Percentiles rank a stretch among this genome's conserved stretches.
Evolutionary conservation across 2,113 vertebrate genomes (phyloP).

Genomic region (Numida meleagris): DNA sequence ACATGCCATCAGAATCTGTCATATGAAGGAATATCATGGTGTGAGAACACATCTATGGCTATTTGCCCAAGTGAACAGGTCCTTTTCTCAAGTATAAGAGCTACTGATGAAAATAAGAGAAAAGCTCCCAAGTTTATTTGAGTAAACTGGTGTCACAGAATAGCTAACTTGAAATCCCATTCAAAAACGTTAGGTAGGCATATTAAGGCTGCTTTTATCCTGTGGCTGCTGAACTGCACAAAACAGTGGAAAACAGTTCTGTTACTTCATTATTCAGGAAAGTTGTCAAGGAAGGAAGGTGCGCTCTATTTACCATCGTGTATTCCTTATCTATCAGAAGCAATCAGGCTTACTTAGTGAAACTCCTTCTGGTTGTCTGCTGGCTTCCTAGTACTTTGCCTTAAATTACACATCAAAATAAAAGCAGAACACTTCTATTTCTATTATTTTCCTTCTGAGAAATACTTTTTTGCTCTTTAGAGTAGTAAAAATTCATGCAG

Average conservation of each 20-base stretch:
- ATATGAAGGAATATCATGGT: not conserved
- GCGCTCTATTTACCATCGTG: fast-evolving
- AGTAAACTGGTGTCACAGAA: not conserved
- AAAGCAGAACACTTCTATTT: not conserved
- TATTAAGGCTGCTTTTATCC: not conserved
- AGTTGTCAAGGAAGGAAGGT: not conserved
- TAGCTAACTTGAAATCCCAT: not conserved
- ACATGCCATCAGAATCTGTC: not conserved
- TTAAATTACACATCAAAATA: not conserved
- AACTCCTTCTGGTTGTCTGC: not conserved
- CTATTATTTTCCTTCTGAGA: not conserved
- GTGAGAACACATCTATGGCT: not conserved
- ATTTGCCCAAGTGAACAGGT: not conserved
- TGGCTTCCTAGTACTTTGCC: not conserved
- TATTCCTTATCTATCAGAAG: not conserved
- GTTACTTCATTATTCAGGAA: not conserved
- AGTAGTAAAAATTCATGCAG: not conserved
- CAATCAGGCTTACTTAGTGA: not conserved
- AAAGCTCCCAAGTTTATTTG: not conserved
- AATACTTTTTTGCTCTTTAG: not conserved
- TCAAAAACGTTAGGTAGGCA: not conserved
- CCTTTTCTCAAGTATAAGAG: not conserved
- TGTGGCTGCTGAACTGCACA: not conserved
- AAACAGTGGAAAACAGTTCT: not conserved
- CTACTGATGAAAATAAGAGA: not conserved